phyloP scores from a whole-genome alignment of 2,113 vertebrate species.

The Grantiella picta region DNA sequence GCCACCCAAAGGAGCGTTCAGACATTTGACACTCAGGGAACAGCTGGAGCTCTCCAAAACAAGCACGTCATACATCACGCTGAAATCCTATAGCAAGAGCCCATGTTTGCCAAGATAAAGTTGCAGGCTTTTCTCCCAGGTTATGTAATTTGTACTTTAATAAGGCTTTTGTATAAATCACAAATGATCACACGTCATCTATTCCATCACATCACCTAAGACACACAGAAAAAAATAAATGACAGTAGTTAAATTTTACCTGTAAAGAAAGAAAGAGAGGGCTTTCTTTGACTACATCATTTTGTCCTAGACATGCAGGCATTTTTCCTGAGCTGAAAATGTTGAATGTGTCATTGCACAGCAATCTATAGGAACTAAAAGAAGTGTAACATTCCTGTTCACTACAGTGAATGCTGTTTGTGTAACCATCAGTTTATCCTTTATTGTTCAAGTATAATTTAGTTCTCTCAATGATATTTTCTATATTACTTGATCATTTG shows the following conservation, averaged over 20 bases:
- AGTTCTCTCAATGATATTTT: neutral
- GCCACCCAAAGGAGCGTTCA: neutral
- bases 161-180: neutral
- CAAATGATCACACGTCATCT: neutral
- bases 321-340: neutral
- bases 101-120: neutral
- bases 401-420: neutral
- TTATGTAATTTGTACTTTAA: neutral
- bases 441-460: neutral
- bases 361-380: neutral
- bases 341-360: neutral
- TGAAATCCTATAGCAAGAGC: neutral
- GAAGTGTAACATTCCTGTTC: neutral
- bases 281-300: neutral
- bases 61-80: neutral
- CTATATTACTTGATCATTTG: neutral
- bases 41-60: neutral
- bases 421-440: neutral
- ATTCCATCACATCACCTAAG: neutral
- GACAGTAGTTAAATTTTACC: neutral
- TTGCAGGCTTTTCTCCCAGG: neutral
- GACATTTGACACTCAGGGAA: neutral
- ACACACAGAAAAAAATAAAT: neutral
- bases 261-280: neutral
- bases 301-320: neutral